Evolutionary conservation across 2,113 vertebrate species (phyloP).

Genomic region (Cepphus grylle): DNA sequence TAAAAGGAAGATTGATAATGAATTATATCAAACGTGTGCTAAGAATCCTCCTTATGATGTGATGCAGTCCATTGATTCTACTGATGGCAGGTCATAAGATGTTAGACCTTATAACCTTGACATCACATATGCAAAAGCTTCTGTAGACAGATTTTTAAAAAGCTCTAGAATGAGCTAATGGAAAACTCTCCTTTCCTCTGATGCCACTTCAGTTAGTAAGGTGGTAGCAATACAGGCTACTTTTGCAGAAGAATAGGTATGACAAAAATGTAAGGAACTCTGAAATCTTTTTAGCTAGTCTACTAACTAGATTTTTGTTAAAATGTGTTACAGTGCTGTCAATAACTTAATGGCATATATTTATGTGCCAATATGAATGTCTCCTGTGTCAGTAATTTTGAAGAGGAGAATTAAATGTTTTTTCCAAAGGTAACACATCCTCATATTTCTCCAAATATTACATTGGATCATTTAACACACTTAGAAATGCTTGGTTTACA

Average conservation of each 20-base stretch:
- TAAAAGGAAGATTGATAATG: constrained; percentile 7
- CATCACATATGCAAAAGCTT: neutral
- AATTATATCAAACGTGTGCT: neutral
- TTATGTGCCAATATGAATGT: neutral
- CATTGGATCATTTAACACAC: neutral
- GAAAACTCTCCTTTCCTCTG: neutral
- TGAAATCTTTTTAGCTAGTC: neutral
- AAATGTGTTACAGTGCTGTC: neutral
- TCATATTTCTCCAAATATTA: neutral
- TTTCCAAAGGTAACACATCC: neutral
- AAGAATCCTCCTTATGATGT: neutral
- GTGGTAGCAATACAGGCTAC: neutral
- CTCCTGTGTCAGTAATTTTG: neutral
- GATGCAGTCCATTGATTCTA: constrained; percentile 4
- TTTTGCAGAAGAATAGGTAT: neutral
- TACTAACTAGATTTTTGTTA: neutral
- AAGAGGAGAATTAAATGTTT: neutral
- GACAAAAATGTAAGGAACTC: neutral
- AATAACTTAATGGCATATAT: neutral
- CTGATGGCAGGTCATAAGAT: neutral
- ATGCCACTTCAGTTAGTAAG: neutral
- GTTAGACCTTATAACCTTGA: neutral
- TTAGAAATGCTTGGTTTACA: neutral
- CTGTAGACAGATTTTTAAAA: neutral
- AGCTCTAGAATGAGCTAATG: neutral